Conservation (phyloP, 2,797 vertebrate genomes). For the Distichodus sexfasciatus region DNA sequence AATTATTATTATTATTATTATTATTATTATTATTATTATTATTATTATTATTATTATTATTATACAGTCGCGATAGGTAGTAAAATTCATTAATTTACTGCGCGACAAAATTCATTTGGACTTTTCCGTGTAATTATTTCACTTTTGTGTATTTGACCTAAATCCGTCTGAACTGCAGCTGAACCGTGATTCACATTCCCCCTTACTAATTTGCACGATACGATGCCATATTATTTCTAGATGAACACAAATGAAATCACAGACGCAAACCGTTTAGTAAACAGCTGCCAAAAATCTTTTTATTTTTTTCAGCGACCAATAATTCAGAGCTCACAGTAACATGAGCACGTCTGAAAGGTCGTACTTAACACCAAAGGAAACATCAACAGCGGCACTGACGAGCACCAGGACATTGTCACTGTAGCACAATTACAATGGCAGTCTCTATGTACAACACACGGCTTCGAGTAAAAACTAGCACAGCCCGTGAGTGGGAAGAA, state of each 20-base stretch:
- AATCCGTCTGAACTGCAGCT: no score
- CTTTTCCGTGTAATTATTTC: no score
- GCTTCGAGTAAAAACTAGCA: conserved; percentile 54
- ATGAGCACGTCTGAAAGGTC: conserved; percentile 35
- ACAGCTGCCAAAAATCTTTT: conserved; percentile 77
- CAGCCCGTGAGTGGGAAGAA: conserved; percentile 56
- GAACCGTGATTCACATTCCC: neutral
- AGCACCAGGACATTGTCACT: conserved; percentile 66
- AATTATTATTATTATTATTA: neutral
- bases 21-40: no score
- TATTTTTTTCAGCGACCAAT: conserved; percentile 64
- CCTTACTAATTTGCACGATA: neutral
- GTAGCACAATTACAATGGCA: conserved; percentile 71
- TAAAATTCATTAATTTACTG: no score
- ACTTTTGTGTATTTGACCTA: no score
- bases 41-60: no score
- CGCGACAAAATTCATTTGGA: no score
- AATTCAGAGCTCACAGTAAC: conserved; percentile 36
- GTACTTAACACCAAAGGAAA: conserved; percentile 65
- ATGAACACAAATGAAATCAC: conserved; percentile 33
- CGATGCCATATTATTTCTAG: neutral
- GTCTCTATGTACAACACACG: conserved; percentile 64
- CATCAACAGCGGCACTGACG: conserved; percentile 74
- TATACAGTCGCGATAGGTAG: no score
- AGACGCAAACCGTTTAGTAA: conserved; percentile 58